Conservation (phyloP, 2,888 invertebrate species). For the Stramonita haemastoma region DNA sequence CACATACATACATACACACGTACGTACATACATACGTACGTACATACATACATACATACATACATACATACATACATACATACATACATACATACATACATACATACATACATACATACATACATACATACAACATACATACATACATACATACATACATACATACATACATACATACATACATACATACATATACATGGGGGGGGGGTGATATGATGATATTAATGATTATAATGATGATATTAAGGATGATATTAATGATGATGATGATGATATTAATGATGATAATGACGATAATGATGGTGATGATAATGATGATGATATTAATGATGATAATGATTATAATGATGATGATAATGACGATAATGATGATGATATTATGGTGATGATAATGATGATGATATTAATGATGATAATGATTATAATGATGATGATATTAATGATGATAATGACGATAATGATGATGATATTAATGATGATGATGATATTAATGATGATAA, state of each 20-base stretch:
- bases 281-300: background rate
- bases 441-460: background rate
- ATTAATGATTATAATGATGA: too few species aligned
- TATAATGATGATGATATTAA: background rate
- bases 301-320: background rate
- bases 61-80: background rate
- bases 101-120: too few species aligned
- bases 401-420: background rate
- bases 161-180: too few species aligned
- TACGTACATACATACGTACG: background rate
- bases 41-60: background rate
- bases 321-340: background rate
- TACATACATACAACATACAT: too few species aligned
- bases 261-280: background rate
- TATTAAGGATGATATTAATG: too few species aligned
- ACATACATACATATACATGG: too few species aligned
- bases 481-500: background rate
- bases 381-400: background rate
- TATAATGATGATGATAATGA: background rate
- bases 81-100: background rate
- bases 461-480: background rate
- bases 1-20: background rate
- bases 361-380: background rate
- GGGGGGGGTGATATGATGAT: too few species aligned
- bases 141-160: too few species aligned